Percentiles rank a stretch among this genome's conserved stretches.
These are phyloP conservation scores for Drosophila kambysellisi DNA, from an alignment of 2,888 invertebrate species.

Conservation along the genomic window DNA sequence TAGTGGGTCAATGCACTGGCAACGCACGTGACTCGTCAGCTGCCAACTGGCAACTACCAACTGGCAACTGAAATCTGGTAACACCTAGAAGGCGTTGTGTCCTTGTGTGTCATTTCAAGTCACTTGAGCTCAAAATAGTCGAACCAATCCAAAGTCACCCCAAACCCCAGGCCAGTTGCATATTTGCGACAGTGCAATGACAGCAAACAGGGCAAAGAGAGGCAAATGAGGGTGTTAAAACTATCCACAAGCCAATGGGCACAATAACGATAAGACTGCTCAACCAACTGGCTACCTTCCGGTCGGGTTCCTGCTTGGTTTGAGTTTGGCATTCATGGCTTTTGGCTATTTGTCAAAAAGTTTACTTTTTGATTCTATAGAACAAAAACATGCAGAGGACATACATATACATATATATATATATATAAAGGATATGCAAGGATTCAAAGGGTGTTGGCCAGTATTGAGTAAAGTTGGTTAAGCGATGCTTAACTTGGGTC, in stretches of 20 bases:
- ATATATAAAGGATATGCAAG: background rate
- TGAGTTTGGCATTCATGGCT: conserved; percentile 56
- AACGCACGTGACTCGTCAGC: conserved; percentile 68
- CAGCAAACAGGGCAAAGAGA: conserved; percentile 52
- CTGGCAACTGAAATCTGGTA: conserved; percentile 37
- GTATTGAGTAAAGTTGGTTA: conserved; percentile 49
- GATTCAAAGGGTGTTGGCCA: conserved; percentile 69
- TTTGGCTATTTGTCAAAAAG: conserved; percentile 78
- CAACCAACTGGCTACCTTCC: conserved; percentile 59
- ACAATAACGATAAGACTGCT: conserved; percentile 61
- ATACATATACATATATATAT: conserved; percentile 20
- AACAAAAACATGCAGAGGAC: conserved; percentile 13
- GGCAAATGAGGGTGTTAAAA: conserved; percentile 8
- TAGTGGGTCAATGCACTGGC: conserved; percentile 68
- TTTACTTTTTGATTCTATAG: conserved; percentile 39
- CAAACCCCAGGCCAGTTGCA: conserved; percentile 9
- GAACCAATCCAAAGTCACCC: conserved; percentile 31
- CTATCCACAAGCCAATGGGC: conserved; percentile 60
- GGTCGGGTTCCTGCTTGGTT: conserved; percentile 32
- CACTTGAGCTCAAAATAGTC: conserved; percentile 71
- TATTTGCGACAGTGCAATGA: conserved; percentile 64
- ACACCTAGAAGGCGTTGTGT: conserved; percentile 54
- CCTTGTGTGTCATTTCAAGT: conserved; percentile 77
- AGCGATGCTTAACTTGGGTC: conserved; percentile 29
- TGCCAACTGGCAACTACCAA: conserved; percentile 35